Percentiles rank a stretch among this genome's conserved stretches.
Conservation (phyloP, 2,113 vertebrate species). For the Tupaia chinensis region DNA sequence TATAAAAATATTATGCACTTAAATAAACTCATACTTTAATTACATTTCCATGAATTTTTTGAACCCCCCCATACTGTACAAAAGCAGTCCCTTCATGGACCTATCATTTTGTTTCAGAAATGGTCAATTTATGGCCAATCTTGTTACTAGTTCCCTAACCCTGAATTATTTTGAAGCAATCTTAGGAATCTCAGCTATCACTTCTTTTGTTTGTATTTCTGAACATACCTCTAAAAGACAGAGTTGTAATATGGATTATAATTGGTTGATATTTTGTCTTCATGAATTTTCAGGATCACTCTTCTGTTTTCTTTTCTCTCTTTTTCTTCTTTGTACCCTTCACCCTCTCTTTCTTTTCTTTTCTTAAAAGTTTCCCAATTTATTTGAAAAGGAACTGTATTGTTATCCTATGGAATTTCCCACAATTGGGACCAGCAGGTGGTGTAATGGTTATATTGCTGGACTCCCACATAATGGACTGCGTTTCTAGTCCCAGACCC, state of each 20-base stretch:
- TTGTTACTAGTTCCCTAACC: neutral
- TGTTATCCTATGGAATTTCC: neutral
- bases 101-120: neutral
- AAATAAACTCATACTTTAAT: too few species aligned
- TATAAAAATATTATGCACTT: too few species aligned
- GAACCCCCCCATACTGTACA: too few species aligned
- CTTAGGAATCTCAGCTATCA: neutral
- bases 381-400: neutral
- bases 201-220: neutral
- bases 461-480: too few species aligned
- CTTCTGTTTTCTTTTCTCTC: neutral
- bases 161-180: neutral
- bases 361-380: neutral
- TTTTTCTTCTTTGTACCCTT: neutral
- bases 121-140: neutral
- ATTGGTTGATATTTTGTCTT: neutral
- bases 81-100: neutral
- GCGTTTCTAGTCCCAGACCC: too few species aligned
- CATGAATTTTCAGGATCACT: neutral
- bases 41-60: too few species aligned
- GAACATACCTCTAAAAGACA: neutral
- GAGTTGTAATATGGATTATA: neutral
- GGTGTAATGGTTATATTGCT: too few species aligned
- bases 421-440: too few species aligned
- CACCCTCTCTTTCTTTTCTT: neutral